Evolutionary conservation across 92 coral and sea anemone species (phyloP).

Genomic region (Phymanthus crucifer): DNA sequence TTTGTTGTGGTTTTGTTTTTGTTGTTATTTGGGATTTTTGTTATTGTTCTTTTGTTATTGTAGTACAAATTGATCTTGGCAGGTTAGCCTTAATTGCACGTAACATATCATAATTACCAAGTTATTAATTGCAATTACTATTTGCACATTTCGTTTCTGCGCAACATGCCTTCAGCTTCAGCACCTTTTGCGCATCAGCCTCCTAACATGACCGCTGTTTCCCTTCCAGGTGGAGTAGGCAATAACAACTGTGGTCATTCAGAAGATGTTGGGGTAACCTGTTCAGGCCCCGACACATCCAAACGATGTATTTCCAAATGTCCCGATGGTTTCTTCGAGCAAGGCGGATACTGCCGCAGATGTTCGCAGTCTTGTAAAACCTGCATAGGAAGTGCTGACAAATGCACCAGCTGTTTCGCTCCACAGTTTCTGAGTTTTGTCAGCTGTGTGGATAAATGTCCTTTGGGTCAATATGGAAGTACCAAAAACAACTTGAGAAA

Average conservation of each 20-base stretch:
- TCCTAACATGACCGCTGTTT: no score
- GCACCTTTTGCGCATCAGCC: no score
- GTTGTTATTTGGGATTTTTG: no score
- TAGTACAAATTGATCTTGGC: no score
- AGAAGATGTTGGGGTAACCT: constrained; percentile 82
- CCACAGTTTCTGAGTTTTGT: constrained; percentile 44
- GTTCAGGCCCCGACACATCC: constrained; percentile 82
- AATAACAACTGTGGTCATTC: constrained; percentile 72
- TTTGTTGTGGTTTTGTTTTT: no score
- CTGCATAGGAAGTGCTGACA: constrained; percentile 35
- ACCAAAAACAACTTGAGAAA: constrained; percentile 33
- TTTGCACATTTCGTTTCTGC: no score
- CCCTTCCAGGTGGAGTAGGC: constrained; percentile 62
- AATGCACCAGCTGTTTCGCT: constrained; percentile 46
- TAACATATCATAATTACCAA: no score
- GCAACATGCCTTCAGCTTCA: no score
- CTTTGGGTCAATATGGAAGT: constrained; percentile 68
- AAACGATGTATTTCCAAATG: constrained; percentile 56
- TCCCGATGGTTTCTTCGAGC: constrained; percentile 55
- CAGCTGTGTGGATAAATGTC: constrained; percentile 63
- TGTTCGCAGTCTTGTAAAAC: constrained; percentile 45
- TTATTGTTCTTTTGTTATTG: no score
- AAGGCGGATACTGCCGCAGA: constrained; percentile 43
- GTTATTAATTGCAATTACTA: no score
- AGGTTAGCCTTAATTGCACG: no score